Evolutionary conservation across 2,113 vertebrate genomes (phyloP).

Genomic region (Lophius piscatorius): DNA sequence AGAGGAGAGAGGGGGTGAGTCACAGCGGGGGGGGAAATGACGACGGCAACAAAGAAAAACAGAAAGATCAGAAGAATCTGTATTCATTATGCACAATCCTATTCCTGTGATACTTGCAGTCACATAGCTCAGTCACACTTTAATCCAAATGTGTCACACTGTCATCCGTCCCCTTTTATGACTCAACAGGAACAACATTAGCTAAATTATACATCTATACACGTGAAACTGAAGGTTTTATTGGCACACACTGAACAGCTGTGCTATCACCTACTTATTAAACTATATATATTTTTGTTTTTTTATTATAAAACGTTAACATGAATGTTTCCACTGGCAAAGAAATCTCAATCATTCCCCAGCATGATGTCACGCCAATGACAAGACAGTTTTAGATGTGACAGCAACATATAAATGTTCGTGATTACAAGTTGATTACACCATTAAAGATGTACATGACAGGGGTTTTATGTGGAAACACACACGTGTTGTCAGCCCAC

Average conservation of each 20-base stretch:
- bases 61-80: slow-evolving; percentile 50
- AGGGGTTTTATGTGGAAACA: slow-evolving; percentile 4
- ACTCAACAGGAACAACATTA: slow-evolving; percentile 1
- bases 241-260: background rate
- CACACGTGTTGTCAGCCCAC: slow-evolving; percentile 3
- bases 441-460: slow-evolving; percentile 29
- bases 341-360: background rate
- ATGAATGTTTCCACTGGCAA: background rate
- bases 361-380: background rate
- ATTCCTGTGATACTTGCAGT: slow-evolving; percentile 36
- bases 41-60: slow-evolving; percentile 49
- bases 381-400: background rate
- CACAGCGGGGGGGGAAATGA: slow-evolving; percentile 28
- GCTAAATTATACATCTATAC: background rate
- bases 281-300: background rate
- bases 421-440: slow-evolving; percentile 6
- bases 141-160: slow-evolving; percentile 27
- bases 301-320: background rate
- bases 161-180: slow-evolving; percentile 4
- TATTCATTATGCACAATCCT: slow-evolving; percentile 50
- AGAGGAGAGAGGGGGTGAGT: slow-evolving; percentile 14
- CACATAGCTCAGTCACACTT: slow-evolving; percentile 26
- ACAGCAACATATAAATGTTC: slow-evolving; percentile 19
- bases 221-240: background rate
- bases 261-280: background rate